Conservation (phyloP, 2,797 vertebrate genomes). For the Sebastes taczanowskii region DNA sequence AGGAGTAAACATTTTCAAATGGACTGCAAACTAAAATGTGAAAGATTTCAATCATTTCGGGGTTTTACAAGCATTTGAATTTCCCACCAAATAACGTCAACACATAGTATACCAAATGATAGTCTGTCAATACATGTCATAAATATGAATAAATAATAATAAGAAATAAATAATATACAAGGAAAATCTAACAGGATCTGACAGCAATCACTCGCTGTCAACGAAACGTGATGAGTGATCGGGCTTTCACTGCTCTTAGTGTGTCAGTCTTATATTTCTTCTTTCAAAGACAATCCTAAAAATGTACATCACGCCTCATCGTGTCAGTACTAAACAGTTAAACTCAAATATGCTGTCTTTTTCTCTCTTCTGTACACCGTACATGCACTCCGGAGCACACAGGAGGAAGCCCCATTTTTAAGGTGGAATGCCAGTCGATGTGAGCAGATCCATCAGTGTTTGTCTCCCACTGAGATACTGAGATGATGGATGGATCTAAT, state of each 20-base stretch:
- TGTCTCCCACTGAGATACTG: conserved; percentile 76
- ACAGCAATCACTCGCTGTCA: neutral
- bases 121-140: too few relatives aligned
- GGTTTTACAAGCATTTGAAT: neutral
- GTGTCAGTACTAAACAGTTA: conserved; percentile 1
- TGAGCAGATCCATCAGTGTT: conserved; percentile 76
- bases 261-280: neutral
- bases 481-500: conserved; percentile 81
- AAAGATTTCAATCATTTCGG: neutral
- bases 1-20: neutral
- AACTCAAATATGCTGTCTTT: neutral
- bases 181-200: neutral
- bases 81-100: neutral
- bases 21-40: neutral
- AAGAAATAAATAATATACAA: neutral
- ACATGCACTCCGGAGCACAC: conserved; percentile 9
- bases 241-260: neutral
- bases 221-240: neutral
- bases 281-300: conserved; percentile 5
- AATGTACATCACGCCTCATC: conserved; percentile 11
- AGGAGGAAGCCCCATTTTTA: conserved; percentile 44
- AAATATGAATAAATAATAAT: too few relatives aligned
- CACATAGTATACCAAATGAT: neutral
- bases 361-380: neutral
- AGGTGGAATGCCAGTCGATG: conserved; percentile 62